Evolutionary conservation across 2,797 vertebrate genomes (phyloP), one percentile per base, ranked within the genome.

Genomic region (Vultur gryphus): DNA sequence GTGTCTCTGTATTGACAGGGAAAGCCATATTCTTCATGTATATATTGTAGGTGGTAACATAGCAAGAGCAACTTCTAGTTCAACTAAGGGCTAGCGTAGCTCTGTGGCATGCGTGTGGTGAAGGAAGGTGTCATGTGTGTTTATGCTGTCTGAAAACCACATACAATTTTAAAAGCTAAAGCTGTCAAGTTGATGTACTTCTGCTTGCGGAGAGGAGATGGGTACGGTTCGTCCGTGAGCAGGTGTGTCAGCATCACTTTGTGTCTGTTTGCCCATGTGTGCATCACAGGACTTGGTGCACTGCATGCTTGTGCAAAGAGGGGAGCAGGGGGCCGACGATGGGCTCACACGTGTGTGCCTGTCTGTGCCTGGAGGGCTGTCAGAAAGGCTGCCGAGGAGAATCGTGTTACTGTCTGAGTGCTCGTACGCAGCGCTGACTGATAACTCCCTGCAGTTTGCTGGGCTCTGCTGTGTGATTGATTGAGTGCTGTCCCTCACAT

Each of bases 151-250:
- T 0, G 64, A 87, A 87, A 95, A 51, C 26, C 64, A 39, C 0
- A 9, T 9, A 35, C 46, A 48, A 26, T 55, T 91, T 54, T 48
- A 37, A 76, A 84, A 76, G 37, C 67, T 70, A 69, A 69, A 76
- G 35, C 24, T 29, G 48, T 48, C 59, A 12, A 39, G 41, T 6
- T 58, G 67, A 15, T 44, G 48, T 41, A 41, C 51, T 43, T 39
- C 17, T 51, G 58, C 4, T 1, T 33, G 55, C 10, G 2, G 87
- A 62, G 46, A 80, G 59, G 70, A 89, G 64, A 51, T 10, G 35
- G 52, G 48, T 26, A 23, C 0, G 0, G 28, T 21, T 33, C 0
- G 0, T 13, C 37, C 2, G 0, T 25, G 58, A 4, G 16, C 70
- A 41, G 81, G 24, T 39, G 37, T 57, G 48, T 37, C 87, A 84